phyloP scores from a whole-genome alignment of 2,797 vertebrate genomes.

The Danio kyathit region DNA sequence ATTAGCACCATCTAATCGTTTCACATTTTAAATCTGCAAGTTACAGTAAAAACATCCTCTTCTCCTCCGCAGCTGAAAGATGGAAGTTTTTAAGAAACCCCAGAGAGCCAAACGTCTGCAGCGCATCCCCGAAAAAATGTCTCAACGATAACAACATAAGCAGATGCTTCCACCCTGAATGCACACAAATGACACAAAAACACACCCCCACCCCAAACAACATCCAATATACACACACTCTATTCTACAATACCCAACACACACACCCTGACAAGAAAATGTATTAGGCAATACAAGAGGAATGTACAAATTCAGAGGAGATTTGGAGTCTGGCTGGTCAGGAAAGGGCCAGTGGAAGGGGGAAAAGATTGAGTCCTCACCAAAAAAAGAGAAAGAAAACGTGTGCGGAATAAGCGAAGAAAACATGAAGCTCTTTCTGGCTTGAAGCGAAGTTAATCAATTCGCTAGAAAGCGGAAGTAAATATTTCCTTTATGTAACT shows the following conservation, averaged over 20 bases:
- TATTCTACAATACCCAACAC: neutral
- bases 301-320: conserved; percentile 60
- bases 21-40: neutral
- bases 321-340: conserved; percentile 61
- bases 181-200: conserved; percentile 26
- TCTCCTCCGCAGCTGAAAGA: neutral
- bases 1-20: neutral
- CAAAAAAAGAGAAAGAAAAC: neutral
- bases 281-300: conserved; percentile 66
- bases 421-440: neutral
- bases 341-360: conserved; percentile 58
- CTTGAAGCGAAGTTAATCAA: conserved; percentile 14
- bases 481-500: conserved; percentile 16
- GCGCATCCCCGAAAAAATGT: conserved; percentile 34
- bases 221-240: conserved; percentile 23
- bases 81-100: conserved; percentile 24
- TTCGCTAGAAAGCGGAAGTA: conserved; percentile 23
- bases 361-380: neutral
- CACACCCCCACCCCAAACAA: conserved; percentile 12
- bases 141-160: conserved; percentile 50
- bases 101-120: conserved; percentile 35
- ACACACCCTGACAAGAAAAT: conserved; percentile 43
- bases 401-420: neutral
- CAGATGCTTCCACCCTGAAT: conserved; percentile 47
- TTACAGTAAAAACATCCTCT: neutral